Base-by-base conservation (phyloP, 2,888 invertebrate genomes). In the Itoplectis maculator region DNA sequence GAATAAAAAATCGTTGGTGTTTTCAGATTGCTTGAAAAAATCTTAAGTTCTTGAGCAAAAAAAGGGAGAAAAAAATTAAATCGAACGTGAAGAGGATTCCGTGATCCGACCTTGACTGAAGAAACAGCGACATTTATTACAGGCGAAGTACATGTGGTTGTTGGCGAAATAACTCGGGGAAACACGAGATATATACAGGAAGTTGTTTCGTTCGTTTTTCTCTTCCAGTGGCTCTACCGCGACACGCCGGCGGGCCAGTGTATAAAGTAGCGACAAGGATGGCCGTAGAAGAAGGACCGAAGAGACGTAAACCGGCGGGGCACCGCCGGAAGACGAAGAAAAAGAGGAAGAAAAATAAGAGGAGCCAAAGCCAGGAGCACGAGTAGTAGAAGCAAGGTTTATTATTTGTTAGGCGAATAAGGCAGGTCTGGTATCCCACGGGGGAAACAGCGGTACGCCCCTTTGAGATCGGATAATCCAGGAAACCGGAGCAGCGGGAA, bases 401-500 rank as follows among this genome's bases (percentile, higher is more conserved):
- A 82, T 82, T 82, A 79, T 82, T 79, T 82, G 82, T 82, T 82
- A 82, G 82, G 79, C 82, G 76, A 82, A 79, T 79, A 79, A 82
- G 82, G 72, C 79, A 76, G 77, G 77, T 68, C 72, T 79, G 72
- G 72, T 69, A 63, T 76, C 76, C 72, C 82, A 63, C 63, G 35
- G 69, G n/a, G 79, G 82, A 66, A 79, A 65, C 66, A 35, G 69
- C 66, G 59, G 45, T 45, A 56, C 35, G 70, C 85, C 84, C 82
- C 87, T 89, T 89, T 88, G 89, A 87, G 89, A 90, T 90, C 88
- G 86, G 89, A 89, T 90, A 89, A 91, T 89, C 88, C 88, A 73
- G 83, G 74, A 86, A 88, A 88, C 78, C 84, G 85, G 84, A 86
- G 85, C 79, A 82, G 81, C 84, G 85, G 82, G 82, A 80, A 83